Percentiles rank a stretch among this genome's conserved stretches.
phyloP scores from a whole-genome alignment of 1,140 invertebrate species.

The Tribolium castaneum region DNA sequence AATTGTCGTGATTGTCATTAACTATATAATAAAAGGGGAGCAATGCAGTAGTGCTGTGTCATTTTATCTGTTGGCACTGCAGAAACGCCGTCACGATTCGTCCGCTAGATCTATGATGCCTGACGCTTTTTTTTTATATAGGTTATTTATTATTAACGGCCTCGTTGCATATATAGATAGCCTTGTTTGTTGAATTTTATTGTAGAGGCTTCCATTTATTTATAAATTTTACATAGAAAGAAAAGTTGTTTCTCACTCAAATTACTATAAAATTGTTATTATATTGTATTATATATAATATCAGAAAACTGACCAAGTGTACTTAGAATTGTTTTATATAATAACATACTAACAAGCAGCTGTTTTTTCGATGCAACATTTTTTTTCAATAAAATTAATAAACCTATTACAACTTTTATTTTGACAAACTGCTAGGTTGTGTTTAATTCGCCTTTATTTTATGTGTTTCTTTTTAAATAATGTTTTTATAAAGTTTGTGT shows the following conservation, averaged over 20 bases:
- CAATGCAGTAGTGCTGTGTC: constrained; percentile 37
- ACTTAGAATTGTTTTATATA: constrained; percentile 60
- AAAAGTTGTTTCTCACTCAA: constrained; percentile 52
- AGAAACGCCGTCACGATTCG: constrained; percentile 15
- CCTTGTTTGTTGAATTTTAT: constrained; percentile 60
- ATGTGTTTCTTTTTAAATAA: constrained; percentile 55
- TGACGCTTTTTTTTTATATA: constrained; percentile 56
- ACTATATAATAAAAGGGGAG: not conserved
- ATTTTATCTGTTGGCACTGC: constrained; percentile 35
- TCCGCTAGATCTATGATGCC: constrained; percentile 51
- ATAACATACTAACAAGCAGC: constrained; percentile 60
- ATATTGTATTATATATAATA: constrained; percentile 49
- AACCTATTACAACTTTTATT: constrained; percentile 56
- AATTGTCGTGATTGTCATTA: constrained; percentile 26
- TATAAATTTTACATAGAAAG: constrained; percentile 44
- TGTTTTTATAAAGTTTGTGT: constrained; percentile 59
- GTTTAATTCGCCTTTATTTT: constrained; percentile 58
- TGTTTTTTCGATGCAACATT: constrained; percentile 53
- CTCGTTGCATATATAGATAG: constrained; percentile 61
- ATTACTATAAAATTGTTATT: constrained; percentile 51
- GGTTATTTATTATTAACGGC: constrained; percentile 50
- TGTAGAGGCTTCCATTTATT: constrained; percentile 61
- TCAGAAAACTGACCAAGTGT: constrained; percentile 55
- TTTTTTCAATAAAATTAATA: constrained; percentile 57
- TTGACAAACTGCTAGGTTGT: constrained; percentile 59